Percentiles rank a stretch among this genome's conserved stretches.
phyloP scores from a whole-genome alignment of 2,113 vertebrate genomes.

The Xiphophorus couchianus region DNA sequence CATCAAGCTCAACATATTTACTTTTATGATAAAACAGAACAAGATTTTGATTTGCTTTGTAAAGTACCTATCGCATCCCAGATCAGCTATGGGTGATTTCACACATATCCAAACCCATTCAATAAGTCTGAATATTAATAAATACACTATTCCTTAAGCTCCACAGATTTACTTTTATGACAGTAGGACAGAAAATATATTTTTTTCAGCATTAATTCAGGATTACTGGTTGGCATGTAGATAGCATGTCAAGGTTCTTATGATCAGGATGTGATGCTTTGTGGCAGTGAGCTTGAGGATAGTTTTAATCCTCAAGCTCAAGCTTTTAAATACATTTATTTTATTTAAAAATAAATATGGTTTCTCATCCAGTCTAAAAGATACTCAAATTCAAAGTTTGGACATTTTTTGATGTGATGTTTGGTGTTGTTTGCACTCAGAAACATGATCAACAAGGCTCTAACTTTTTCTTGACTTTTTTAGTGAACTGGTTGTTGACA shows the following conservation, averaged over 20 bases:
- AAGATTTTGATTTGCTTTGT: not conserved
- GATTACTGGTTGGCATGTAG: too few species aligned
- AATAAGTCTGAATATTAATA: too few species aligned
- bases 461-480: not conserved
- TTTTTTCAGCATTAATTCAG: too few species aligned
- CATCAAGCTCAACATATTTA: not conserved
- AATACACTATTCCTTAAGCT: not conserved
- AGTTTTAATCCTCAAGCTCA: not conserved
- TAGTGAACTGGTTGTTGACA: not conserved
- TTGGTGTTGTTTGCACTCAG: not conserved
- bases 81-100: too few species aligned
- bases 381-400: not conserved
- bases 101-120: too few species aligned
- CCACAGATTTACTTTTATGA: not conserved
- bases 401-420: not conserved
- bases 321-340: too few species aligned
- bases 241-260: too few species aligned
- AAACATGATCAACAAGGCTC: not conserved
- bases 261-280: not conserved
- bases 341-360: not conserved
- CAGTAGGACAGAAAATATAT: not conserved
- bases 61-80: too few species aligned
- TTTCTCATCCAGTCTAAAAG: not conserved
- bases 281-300: not conserved
- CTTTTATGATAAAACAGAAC: not conserved